phyloP scores from a whole-genome alignment of 2,888 invertebrate species.

The Andrena dorsata region DNA sequence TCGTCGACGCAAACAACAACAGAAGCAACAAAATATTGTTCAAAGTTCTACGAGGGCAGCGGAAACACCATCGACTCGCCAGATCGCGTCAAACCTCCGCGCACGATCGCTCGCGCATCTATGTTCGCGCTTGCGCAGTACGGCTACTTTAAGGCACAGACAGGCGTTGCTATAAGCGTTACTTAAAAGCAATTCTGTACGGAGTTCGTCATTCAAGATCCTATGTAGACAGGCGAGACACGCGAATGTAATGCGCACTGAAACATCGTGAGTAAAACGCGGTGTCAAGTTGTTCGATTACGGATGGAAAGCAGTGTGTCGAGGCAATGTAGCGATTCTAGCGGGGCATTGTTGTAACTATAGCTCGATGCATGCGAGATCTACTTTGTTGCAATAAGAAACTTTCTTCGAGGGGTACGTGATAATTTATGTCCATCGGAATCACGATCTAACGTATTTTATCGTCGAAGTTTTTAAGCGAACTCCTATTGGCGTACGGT shows the following conservation, averaged over 20 bases:
- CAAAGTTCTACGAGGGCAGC: neutral
- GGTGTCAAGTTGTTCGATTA: neutral
- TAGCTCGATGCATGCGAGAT: neutral
- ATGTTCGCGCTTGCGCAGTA: neutral
- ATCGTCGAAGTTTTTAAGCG: neutral
- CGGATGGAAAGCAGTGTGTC: constrained; percentile 1
- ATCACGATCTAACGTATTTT: neutral
- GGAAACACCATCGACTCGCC: neutral
- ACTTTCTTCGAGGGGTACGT: neutral
- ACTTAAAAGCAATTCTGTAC: neutral
- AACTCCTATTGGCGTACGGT: too few species aligned
- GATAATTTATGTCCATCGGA: neutral
- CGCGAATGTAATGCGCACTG: constrained; percentile 7
- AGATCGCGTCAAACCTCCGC: neutral
- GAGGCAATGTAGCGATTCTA: neutral
- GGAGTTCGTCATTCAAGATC: neutral
- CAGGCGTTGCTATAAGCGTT: neutral
- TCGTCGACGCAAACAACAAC: neutral
- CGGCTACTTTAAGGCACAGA: neutral
- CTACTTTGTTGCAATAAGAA: neutral
- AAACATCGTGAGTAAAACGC: constrained; percentile 4
- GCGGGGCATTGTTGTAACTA: constrained; percentile 3
- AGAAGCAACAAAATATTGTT: neutral
- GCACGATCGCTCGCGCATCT: neutral
- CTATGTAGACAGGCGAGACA: neutral